Percentiles rank a stretch among this genome's conserved stretches.
phyloP scores from a whole-genome alignment of 1,140 invertebrate genomes.

The Latrodectus geometricus region DNA sequence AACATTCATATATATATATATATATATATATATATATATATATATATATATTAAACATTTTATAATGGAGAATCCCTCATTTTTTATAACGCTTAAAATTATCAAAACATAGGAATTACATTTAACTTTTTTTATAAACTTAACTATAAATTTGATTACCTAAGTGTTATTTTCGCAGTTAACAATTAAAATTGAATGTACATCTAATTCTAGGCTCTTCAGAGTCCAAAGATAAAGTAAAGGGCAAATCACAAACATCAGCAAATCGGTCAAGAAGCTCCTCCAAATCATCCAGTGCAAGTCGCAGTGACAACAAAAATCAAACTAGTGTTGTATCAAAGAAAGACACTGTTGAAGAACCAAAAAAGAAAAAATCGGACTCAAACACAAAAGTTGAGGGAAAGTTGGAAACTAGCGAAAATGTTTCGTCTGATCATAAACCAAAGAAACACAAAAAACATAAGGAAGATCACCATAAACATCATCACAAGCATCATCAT shows the following conservation, averaged over 20 bases:
- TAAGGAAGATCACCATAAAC: conserved; percentile 62
- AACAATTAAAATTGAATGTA: too few relatives aligned
- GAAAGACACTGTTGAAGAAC: conserved; percentile 16
- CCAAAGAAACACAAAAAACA: conserved; percentile 76
- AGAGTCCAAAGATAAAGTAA: background rate
- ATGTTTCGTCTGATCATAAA: conserved; percentile 30
- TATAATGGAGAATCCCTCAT: too few relatives aligned
- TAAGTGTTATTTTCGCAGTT: too few relatives aligned
- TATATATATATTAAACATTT: too few relatives aligned
- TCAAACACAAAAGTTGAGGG: background rate
- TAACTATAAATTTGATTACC: too few relatives aligned
- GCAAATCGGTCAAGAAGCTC: conserved; percentile 43
- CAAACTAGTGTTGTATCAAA: background rate
- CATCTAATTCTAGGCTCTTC: too few relatives aligned
- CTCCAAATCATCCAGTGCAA: conserved; percentile 33
- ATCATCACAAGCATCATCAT: conserved; percentile 81
- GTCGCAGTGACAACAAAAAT: background rate
- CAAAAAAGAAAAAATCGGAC: conserved; percentile 24
- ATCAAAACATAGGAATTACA: too few relatives aligned
- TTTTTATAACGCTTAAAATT: too few relatives aligned
- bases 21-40: too few relatives aligned
- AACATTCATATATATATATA: too few relatives aligned
- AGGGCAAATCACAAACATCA: conserved; percentile 37
- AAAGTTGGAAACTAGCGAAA: conserved; percentile 16
- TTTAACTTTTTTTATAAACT: too few relatives aligned